A percentile compares a stretch with the other conserved stretches of the same genome.
Evolutionary conservation across 1,140 invertebrate genomes (phyloP).

Genomic region (Phymorhynchus buccinoides): DNA sequence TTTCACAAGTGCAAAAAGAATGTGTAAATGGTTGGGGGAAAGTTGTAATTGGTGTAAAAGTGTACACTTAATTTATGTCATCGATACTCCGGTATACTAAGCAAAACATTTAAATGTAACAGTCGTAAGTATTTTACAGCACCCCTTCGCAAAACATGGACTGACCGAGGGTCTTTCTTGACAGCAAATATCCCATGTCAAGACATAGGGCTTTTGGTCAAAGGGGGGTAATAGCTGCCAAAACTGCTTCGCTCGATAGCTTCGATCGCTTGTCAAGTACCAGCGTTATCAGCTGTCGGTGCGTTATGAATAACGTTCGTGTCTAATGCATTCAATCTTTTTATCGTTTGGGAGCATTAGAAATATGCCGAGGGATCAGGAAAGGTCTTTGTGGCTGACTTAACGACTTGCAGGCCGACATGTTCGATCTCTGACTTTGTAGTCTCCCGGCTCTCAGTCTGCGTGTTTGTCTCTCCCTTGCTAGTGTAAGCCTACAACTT

Average conservation of each 20-base stretch:
- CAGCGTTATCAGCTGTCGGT: not conserved
- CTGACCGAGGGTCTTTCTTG: not conserved
- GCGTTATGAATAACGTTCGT: not conserved
- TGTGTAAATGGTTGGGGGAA: not conserved
- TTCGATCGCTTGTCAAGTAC: not conserved
- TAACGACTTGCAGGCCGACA: too few species aligned
- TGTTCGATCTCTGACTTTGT: not conserved
- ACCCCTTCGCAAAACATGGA: constrained; percentile 1
- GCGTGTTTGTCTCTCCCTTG: not conserved
- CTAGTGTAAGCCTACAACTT: not conserved
- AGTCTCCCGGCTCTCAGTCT: not conserved
- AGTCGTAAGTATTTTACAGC: not conserved
- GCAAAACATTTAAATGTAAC: not conserved
- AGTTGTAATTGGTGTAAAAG: not conserved
- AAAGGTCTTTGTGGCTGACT: not conserved
- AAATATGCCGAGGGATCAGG: not conserved
- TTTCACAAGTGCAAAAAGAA: not conserved
- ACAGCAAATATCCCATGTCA: not conserved
- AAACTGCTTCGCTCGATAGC: not conserved
- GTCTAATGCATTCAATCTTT: not conserved
- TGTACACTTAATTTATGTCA: not conserved
- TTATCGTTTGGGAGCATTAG: not conserved
- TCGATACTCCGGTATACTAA: not conserved
- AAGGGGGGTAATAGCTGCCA: constrained; percentile 24
- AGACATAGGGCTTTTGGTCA: not conserved